Percentiles rank a stretch among this genome's conserved stretches.
Evolutionary conservation across 2,888 invertebrate genomes (phyloP).

Genomic region (Horisme vitalbata): DNA sequence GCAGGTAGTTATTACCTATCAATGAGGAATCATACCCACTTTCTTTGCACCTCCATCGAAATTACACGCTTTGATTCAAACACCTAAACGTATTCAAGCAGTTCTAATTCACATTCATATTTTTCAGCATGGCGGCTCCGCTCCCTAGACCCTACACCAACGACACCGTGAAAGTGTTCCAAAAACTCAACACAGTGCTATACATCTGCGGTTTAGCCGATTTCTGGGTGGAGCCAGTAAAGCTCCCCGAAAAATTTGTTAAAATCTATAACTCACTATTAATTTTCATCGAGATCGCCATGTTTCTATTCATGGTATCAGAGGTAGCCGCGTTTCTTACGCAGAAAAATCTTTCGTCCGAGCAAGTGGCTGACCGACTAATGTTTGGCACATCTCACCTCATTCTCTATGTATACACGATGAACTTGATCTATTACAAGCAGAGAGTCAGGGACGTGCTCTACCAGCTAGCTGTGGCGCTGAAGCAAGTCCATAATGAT

Average conservation of each 20-base stretch:
- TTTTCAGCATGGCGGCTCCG: too few species aligned
- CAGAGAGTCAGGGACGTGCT: constrained; percentile 25
- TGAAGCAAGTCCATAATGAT: constrained; percentile 32
- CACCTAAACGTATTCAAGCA: not conserved
- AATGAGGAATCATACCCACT: not conserved
- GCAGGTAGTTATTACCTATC: not conserved
- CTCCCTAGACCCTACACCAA: constrained; percentile 7
- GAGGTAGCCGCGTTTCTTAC: constrained; percentile 22
- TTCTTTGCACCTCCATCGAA: constrained; percentile 6
- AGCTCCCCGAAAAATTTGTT: constrained; percentile 21
- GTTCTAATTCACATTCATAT: too few species aligned
- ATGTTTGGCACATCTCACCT: constrained; percentile 22
- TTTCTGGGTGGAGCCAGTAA: constrained; percentile 36
- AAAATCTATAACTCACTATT: constrained; percentile 22
- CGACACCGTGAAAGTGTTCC: constrained; percentile 22
- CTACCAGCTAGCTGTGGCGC: constrained; percentile 22
- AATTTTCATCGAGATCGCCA: constrained; percentile 17
- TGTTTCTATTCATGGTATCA: constrained; percentile 20
- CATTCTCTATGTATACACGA: constrained; percentile 14
- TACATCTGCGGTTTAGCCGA: constrained; percentile 27
- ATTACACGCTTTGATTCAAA: not conserved
- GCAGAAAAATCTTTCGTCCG: constrained; percentile 16
- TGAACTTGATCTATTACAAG: constrained; percentile 26
- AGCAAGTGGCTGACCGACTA: constrained; percentile 23
- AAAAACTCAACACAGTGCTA: constrained; percentile 21